Base-by-base conservation (phyloP, 2,113 vertebrate genomes). In the Neopipo cinnamomea region DNA sequence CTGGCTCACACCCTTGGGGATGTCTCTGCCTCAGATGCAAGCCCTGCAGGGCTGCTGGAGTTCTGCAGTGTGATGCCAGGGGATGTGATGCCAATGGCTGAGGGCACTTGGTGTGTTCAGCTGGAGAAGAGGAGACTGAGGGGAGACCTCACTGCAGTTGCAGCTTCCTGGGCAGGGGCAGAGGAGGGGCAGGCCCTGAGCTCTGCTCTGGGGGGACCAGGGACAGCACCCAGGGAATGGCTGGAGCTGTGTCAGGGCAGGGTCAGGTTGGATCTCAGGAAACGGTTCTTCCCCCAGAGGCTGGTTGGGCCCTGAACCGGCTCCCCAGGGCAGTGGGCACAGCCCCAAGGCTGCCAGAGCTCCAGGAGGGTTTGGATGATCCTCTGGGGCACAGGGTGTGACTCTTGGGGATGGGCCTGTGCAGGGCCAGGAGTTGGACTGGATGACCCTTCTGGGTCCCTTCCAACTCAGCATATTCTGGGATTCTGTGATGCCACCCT, bases 1-100 rank as follows among this genome's bases (percentile, higher is more conserved):
- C 61, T 49, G 22, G 21, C 27, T 50, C 21, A 1, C 19, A 5
- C 9, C 62, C 20, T 20, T 0, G 1, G 31, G 14, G 12, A n/a
- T 0, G 0, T 0, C 9, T 28, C 55, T 47, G 65, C 35, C 90
- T 39, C 19, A 3, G 20, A 49, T 20, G 42, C 59, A 37, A 47
- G 21, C 19, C 2, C 2, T 11, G 11, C 0, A 2, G 41, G 27
- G 11, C 44, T 8, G 41, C 11, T 33, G 6, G 11, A 20, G 25
- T 12, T 46, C 23, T 14, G 15, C 66, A 65, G 12, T 9, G 61
- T 4, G 41, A 39, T 65, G 25, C 25, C 66, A 37, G 14, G 44
- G 17, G 33, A 47, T 35, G 44, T 35, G 44, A 68, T 68, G 41
- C 59, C 41, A 25, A 18, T 2, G 53, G 37, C 61, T 63, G 61